phyloP scores from a whole-genome alignment of 2,888 invertebrate species.

The Poecilus cupreus region DNA sequence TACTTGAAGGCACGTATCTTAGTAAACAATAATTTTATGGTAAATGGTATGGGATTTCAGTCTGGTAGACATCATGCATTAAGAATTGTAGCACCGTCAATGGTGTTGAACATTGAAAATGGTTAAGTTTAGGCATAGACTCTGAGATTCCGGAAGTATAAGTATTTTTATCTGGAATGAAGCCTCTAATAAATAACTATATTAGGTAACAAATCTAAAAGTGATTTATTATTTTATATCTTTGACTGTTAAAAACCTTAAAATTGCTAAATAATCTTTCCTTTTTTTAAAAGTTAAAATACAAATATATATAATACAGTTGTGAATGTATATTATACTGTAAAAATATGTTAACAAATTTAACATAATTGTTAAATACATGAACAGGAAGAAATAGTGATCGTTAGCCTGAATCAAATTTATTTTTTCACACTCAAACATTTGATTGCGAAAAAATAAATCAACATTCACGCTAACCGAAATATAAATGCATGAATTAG shows the following conservation, averaged over 20 bases:
- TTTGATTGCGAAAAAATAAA: neutral
- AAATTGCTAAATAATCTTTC: slow-evolving; percentile 45
- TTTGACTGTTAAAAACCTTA: slow-evolving; percentile 36
- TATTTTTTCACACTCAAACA: neutral
- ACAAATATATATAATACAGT: slow-evolving; percentile 54
- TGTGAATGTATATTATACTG: slow-evolving; percentile 44
- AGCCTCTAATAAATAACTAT: slow-evolving; percentile 37
- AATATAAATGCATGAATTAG: slow-evolving; percentile 42
- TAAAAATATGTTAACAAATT: slow-evolving; percentile 52
- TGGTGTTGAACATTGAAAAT: slow-evolving; percentile 9
- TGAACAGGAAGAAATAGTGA: neutral
- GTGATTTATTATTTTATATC: slow-evolving; percentile 40
- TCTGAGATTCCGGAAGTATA: slow-evolving; percentile 4
- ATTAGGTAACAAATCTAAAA: slow-evolving; percentile 47
- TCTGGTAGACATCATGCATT: no score
- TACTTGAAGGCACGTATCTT: no score
- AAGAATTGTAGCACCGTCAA: slow-evolving; percentile 23
- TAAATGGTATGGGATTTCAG: no score
- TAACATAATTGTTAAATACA: slow-evolving; percentile 7
- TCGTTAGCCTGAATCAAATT: no score
- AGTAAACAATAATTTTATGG: no score
- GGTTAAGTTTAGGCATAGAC: neutral
- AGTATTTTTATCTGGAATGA: neutral
- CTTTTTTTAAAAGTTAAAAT: slow-evolving; percentile 51
- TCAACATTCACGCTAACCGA: neutral